Conservation (phyloP, 2,888 invertebrate species). For the Morinoia aosen region DNA sequence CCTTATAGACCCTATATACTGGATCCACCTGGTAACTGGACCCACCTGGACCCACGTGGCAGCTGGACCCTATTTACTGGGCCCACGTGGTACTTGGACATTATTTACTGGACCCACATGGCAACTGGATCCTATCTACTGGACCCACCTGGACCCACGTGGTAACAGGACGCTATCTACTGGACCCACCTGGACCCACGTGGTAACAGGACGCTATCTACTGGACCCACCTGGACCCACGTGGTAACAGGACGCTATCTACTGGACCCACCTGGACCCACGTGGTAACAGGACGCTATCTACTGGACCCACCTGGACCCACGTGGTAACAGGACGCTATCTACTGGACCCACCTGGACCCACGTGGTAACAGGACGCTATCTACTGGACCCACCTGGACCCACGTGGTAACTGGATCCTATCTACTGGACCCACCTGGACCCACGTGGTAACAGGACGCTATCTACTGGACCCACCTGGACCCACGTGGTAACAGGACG, state of each 20-base stretch:
- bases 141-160: constrained; percentile 96
- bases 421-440: constrained; percentile 84
- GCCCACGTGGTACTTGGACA: no score
- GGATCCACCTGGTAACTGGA: no score
- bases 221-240: constrained; percentile 93
- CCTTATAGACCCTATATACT: no score
- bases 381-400: constrained; percentile 87
- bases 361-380: no score
- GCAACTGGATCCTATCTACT: neutral
- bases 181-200: constrained; percentile 95
- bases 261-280: constrained; percentile 92
- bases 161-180: neutral
- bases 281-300: no score
- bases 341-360: constrained; percentile 88
- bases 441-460: no score
- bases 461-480: constrained; percentile 82
- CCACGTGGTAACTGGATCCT: no score
- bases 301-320: constrained; percentile 90
- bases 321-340: no score
- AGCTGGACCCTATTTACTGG: no score
- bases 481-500: no score
- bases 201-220: neutral
- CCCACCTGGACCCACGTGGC: no score
- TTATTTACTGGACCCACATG: no score
- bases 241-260: neutral